Evolutionary conservation across 2,888 invertebrate genomes (phyloP), one percentile per base, ranked within the genome.

Genomic region (Lissonota sp.): DNA sequence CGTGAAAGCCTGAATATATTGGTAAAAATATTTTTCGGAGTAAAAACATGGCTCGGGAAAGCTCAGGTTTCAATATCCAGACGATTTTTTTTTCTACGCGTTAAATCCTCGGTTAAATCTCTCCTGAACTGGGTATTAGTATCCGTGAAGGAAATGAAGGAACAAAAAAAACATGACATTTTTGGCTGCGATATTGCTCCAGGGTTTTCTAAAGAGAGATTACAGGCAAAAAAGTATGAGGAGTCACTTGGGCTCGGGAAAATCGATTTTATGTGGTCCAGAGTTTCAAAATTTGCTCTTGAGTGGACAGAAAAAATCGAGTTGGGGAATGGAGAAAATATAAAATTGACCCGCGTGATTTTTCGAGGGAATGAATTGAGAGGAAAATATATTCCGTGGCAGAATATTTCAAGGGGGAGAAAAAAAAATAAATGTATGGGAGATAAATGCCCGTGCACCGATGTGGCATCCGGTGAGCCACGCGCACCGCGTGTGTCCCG

Each of bases 401-500:
- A 58, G 44, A 14, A 64, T 37, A 53, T 60, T 75, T 37, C 46
- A 67, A 55, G 69, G 62, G 60, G 63, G 39, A 58, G 39, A 58
- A 62, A 78, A 51, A 49, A 42, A n/a, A 55, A n/a, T n/a, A n/a
- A n/a, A n/a, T n/a, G n/a, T 57, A 62, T 44, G 44, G 40, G 51
- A 66, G 57, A 73, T 8, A 66, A 64, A 79, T 4, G 46, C 8
- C 42, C 53, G 67, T 67, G 66, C 53, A 79, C 74, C 70, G 74
- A 73, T 58, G 6, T 74, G 77, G 57, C 87, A 88, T 89, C 88
- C 87, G 88, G 89, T 86, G 83, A 81, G 89, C 89, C 91, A 90
- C 91, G 90, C 90, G 90, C 86, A 85, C 87, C 85, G 87, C 89
- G 88, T 91, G 90, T 90, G 90, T 88, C 88, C 86, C 85, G 85